These are phyloP conservation scores for Macaria notata DNA, from an alignment of 2,888 invertebrate species.

Conservation along the genomic window DNA sequence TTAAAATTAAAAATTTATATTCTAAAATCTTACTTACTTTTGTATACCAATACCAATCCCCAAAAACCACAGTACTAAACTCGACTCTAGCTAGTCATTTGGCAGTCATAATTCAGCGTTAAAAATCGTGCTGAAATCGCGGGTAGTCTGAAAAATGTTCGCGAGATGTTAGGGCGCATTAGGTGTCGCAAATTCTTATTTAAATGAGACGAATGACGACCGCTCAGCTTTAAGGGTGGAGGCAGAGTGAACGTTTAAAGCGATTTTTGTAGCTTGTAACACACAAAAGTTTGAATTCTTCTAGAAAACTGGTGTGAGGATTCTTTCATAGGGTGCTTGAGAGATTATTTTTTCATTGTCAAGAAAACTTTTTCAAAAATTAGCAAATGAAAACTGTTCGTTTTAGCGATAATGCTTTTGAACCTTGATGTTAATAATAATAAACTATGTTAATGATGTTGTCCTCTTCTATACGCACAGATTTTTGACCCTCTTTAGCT, in stretches of 20 bases:
- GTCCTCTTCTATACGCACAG: too few relatives aligned
- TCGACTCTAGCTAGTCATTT: slow-evolving; percentile 19
- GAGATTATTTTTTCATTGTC: too few relatives aligned
- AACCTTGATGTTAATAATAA: too few relatives aligned
- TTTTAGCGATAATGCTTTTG: too few relatives aligned
- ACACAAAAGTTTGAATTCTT: neutral
- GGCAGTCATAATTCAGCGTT: slow-evolving; percentile 36
- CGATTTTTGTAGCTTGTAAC: slow-evolving; percentile 7
- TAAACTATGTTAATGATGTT: too few relatives aligned
- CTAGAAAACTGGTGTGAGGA: neutral
- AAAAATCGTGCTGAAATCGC: slow-evolving; percentile 30
- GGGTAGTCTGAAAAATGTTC: slow-evolving; percentile 56
- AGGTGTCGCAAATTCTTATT: slow-evolving; percentile 67
- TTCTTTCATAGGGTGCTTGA: too few relatives aligned
- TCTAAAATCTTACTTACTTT: neutral
- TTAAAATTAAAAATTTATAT: too few relatives aligned
- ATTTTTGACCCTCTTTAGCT: too few relatives aligned
- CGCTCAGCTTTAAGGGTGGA: slow-evolving; percentile 31
- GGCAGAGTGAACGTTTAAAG: slow-evolving; percentile 10
- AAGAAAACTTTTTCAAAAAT: too few relatives aligned
- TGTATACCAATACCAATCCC: neutral
- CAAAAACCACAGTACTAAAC: neutral
- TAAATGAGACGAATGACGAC: slow-evolving; percentile 72
- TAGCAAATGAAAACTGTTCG: too few relatives aligned
- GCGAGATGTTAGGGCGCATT: slow-evolving; percentile 54